Evolutionary conservation across 2,113 vertebrate genomes (phyloP).

Genomic region (Struthio camelus): DNA sequence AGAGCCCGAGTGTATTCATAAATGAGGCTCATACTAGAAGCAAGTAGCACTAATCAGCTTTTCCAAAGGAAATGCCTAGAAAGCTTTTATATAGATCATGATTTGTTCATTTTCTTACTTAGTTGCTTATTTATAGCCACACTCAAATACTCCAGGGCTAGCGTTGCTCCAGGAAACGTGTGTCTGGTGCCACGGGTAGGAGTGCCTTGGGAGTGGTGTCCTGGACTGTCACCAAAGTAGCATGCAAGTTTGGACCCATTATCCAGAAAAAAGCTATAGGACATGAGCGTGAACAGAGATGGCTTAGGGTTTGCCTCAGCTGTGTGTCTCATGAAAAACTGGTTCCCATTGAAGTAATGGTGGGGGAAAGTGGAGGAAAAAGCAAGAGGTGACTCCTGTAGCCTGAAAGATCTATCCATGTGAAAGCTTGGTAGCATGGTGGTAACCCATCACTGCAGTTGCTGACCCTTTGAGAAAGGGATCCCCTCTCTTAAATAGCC

Average conservation of each 20-base stretch:
- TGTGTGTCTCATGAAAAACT: neutral
- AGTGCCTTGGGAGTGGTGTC: neutral
- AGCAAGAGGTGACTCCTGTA: neutral
- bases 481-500: neutral
- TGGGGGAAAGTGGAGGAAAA: neutral
- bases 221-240: neutral
- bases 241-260: neutral
- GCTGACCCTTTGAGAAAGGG: neutral
- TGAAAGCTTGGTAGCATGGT: rapidly evolving
- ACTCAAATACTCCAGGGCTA: conserved; percentile 1
- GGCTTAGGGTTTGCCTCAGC: conserved; percentile 1
- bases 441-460: neutral
- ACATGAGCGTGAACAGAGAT: neutral
- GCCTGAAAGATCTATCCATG: neutral
- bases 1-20: neutral
- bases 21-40: conserved; percentile 13
- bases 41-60: conserved; percentile 58
- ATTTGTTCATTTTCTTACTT: conserved; percentile 46
- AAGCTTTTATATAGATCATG: conserved; percentile 43
- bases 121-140: conserved; percentile 46
- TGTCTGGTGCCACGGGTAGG: neutral
- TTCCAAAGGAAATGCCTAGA: conserved; percentile 60
- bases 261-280: neutral
- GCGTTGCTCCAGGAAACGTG: conserved; percentile 7
- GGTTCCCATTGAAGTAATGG: neutral